Conservation (phyloP, 30 jellyfish, hydroid and myxozoan genomes). For the Aurelia sp. region DNA sequence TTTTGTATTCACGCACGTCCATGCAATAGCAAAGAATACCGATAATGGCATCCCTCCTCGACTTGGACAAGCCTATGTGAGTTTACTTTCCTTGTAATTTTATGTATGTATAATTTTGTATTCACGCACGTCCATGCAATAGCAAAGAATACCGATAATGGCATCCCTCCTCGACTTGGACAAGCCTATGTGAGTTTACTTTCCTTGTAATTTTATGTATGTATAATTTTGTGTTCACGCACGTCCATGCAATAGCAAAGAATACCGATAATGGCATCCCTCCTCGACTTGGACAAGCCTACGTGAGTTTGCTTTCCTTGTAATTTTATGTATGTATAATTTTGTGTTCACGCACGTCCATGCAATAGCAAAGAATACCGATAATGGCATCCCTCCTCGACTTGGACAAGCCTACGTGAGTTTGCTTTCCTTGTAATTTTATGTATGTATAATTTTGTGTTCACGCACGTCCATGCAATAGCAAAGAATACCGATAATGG, state of each 20-base stretch:
- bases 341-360: no score
- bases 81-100: background rate
- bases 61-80: slow-evolving; percentile 81
- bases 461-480: no score
- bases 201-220: background rate
- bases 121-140: no score
- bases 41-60: slow-evolving; percentile 90
- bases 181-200: slow-evolving; percentile 65
- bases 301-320: slow-evolving; percentile 22
- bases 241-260: no score
- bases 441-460: background rate
- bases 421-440: background rate
- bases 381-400: slow-evolving; percentile 85
- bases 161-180: slow-evolving; percentile 83
- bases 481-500: no score
- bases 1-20: no score
- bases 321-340: background rate
- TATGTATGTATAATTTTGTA: background rate
- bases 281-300: slow-evolving; percentile 85
- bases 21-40: no score
- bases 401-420: slow-evolving; percentile 83
- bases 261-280: slow-evolving; percentile 92
- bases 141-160: no score
- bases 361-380: no score
- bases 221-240: no score